Evolutionary conservation across 2,888 invertebrate species (phyloP).

Genomic region (Agriotes lineatus): DNA sequence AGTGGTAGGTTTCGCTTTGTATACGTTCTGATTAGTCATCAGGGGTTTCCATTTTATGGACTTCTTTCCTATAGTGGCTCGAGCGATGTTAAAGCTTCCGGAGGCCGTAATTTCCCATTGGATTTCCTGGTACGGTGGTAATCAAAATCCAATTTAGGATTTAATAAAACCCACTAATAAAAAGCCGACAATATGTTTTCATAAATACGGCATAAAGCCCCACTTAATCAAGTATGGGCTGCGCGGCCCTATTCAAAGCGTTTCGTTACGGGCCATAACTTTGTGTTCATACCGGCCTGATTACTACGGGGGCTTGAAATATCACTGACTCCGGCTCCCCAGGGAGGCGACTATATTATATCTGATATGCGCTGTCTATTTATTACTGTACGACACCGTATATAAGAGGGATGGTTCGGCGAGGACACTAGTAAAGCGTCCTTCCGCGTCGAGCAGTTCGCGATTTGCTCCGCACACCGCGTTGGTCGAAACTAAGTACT

Average conservation of each 20-base stretch:
- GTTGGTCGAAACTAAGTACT: slow-evolving; percentile 17
- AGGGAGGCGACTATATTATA: slow-evolving; percentile 65
- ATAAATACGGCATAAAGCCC: slow-evolving; percentile 52
- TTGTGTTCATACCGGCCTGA: slow-evolving; percentile 60
- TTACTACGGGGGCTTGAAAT: slow-evolving; percentile 72
- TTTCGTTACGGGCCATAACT: slow-evolving; percentile 65
- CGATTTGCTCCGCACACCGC: slow-evolving; percentile 32
- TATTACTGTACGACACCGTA: slow-evolving; percentile 43
- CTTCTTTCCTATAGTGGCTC: no score
- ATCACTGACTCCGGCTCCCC: slow-evolving; percentile 76
- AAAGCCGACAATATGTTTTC: slow-evolving; percentile 56
- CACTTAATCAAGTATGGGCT: slow-evolving; percentile 56
- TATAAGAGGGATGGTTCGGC: slow-evolving; percentile 44
- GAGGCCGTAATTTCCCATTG: slow-evolving; percentile 18
- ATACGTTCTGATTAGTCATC: no score
- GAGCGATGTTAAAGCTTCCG: no score
- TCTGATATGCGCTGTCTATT: slow-evolving; percentile 51
- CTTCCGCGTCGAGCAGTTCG: slow-evolving; percentile 34
- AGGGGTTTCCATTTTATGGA: no score
- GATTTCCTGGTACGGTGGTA: slow-evolving; percentile 27
- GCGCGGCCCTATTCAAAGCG: slow-evolving; percentile 53
- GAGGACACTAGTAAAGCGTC: slow-evolving; percentile 44
- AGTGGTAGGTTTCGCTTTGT: no score
- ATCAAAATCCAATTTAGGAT: slow-evolving; percentile 46
- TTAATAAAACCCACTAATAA: slow-evolving; percentile 48